These are phyloP conservation scores for Bovichtus variegatus DNA, from an alignment of 2,797 vertebrate genomes.

Conservation along the genomic window DNA sequence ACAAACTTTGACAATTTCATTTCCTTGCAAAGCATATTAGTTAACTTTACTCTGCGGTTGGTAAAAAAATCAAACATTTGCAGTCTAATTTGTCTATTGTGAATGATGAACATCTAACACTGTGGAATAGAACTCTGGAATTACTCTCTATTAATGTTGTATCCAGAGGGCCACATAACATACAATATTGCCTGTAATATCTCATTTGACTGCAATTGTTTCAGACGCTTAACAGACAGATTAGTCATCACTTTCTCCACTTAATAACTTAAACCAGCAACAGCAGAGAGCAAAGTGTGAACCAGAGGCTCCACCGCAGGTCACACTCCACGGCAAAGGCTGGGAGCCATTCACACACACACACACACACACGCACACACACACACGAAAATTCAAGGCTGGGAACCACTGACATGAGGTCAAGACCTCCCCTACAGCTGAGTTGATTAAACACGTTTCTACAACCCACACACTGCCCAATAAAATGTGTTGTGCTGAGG, in stretches of 20 bases:
- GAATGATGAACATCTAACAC: slow-evolving; percentile 4
- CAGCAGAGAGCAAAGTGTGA: slow-evolving; percentile 65
- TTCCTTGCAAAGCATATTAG: not conserved
- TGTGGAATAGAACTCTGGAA: slow-evolving; percentile 13
- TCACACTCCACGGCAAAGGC: slow-evolving; percentile 71
- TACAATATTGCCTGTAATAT: slow-evolving; percentile 33
- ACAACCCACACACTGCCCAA: slow-evolving; percentile 69
- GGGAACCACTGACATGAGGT: slow-evolving; percentile 68
- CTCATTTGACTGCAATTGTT: slow-evolving; percentile 43
- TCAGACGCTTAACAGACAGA: slow-evolving; percentile 51
- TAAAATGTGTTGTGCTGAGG: slow-evolving; percentile 62
- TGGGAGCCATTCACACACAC: slow-evolving; percentile 54
- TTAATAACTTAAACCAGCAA: slow-evolving; percentile 70
- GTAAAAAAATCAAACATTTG: not conserved
- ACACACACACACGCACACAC: slow-evolving; percentile 25
- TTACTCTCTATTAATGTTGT: slow-evolving; percentile 13
- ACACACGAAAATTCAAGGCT: slow-evolving; percentile 43
- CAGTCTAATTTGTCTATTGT: not conserved
- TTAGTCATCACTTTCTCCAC: slow-evolving; percentile 71
- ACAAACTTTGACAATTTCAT: not conserved
- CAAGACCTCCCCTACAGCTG: slow-evolving; percentile 71
- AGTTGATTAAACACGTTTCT: slow-evolving; percentile 74
- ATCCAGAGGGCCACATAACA: slow-evolving; percentile 38
- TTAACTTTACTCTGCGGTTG: not conserved
- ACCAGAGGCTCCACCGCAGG: slow-evolving; percentile 68